These are phyloP conservation scores for Forbesichthys agassizii DNA, from an alignment of 2,113 vertebrate species.

Conservation along the genomic window DNA sequence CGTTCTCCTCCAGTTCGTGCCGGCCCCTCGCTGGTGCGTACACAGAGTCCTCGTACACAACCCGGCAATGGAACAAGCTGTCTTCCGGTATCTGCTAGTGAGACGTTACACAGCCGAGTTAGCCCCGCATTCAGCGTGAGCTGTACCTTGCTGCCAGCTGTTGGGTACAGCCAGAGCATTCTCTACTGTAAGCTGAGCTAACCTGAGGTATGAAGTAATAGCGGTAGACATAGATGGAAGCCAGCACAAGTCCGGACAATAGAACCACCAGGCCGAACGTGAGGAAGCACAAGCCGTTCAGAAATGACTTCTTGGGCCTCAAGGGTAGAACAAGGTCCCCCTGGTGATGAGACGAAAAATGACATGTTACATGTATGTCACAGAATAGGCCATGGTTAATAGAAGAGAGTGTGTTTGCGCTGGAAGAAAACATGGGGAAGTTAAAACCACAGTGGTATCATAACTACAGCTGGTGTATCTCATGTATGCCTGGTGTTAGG, in stretches of 20 bases:
- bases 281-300: constrained; percentile 84
- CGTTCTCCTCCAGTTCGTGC: constrained; percentile 88
- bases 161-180: not conserved
- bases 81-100: constrained; percentile 82
- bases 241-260: constrained; percentile 84
- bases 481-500: not conserved
- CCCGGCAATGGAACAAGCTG: constrained; percentile 88
- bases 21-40: constrained; percentile 79
- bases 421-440: not conserved
- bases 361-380: constrained; percentile 6
- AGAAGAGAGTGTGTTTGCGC: not conserved
- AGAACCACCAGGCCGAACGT: constrained; percentile 84
- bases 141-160: not conserved
- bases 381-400: not conserved
- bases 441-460: not conserved
- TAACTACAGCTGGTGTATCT: not conserved
- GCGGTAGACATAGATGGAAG: constrained; percentile 87
- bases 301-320: constrained; percentile 74
- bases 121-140: constrained; percentile 3
- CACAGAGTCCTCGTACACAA: constrained; percentile 86
- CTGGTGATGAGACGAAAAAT: constrained; percentile 55
- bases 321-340: constrained; percentile 70
- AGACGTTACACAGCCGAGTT: constrained; percentile 27
- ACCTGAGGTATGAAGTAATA: constrained; percentile 89
- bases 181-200: constrained; percentile 25